phyloP scores from a whole-genome alignment of 2,797 vertebrate genomes.

The Heterohyrax brucei region DNA sequence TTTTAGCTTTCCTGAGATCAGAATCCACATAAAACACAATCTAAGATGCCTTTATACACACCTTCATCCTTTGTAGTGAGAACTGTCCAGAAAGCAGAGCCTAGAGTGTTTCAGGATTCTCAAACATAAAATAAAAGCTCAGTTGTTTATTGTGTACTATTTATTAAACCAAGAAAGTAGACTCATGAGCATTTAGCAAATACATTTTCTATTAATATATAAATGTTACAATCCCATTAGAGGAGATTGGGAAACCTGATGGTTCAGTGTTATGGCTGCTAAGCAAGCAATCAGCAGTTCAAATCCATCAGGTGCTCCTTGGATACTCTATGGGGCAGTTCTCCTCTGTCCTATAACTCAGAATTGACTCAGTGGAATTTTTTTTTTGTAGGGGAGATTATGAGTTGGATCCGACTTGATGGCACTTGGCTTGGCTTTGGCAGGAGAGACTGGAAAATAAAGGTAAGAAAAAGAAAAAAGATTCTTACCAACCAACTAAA shows the following conservation, averaged over 20 bases:
- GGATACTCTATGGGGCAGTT: no score
- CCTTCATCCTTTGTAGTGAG: background rate
- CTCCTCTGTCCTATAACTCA: no score
- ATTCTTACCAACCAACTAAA: constrained; percentile 4
- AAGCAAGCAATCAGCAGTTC: no score
- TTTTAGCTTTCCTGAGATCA: background rate
- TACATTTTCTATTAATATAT: background rate
- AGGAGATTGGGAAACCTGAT: background rate
- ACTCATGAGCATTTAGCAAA: background rate
- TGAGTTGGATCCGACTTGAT: no score
- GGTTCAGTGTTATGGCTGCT: no score
- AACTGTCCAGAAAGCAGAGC: background rate
- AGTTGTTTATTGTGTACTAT: background rate
- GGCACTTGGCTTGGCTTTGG: no score
- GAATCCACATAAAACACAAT: background rate
- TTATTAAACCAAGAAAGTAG: background rate
- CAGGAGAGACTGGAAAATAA: background rate
- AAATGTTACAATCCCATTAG: background rate
- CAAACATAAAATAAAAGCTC: background rate
- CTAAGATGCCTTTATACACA: accelerated
- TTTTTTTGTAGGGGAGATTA: no score
- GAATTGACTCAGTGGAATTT: no score
- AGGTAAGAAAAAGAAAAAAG: background rate
- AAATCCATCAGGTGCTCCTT: no score
- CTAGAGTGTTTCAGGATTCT: background rate